Percentiles rank a stretch among this genome's conserved stretches.
Evolutionary conservation across 2,888 invertebrate genomes (phyloP).

Genomic region (Pardosa pseudoannulata): DNA sequence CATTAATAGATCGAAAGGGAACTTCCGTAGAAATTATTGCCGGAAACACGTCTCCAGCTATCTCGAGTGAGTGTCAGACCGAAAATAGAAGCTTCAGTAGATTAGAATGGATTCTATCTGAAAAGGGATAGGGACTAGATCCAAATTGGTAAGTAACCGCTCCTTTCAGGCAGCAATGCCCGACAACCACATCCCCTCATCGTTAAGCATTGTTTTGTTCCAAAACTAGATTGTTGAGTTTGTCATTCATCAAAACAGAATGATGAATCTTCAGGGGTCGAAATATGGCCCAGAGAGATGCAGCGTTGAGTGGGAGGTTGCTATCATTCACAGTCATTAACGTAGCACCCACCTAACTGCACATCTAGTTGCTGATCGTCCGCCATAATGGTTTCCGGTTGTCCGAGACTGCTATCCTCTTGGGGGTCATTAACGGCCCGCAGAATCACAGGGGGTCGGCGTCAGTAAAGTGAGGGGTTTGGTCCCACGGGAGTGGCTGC

Average conservation of each 20-base stretch:
- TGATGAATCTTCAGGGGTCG: constrained; percentile 64
- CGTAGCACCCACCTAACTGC: constrained; percentile 28
- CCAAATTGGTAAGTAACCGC: constrained; percentile 4
- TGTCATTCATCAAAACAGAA: constrained; percentile 69
- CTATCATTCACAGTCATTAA: constrained; percentile 54
- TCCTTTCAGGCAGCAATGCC: neutral
- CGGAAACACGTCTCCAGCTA: neutral
- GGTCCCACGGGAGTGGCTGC: constrained; percentile 41
- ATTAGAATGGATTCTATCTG: neutral
- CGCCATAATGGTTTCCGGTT: constrained; percentile 60
- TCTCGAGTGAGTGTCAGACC: neutral
- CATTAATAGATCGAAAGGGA: neutral
- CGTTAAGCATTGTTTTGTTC: constrained; percentile 54
- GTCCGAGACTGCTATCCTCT: constrained; percentile 24
- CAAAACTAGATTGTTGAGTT: constrained; percentile 57
- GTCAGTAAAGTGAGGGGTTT: constrained; percentile 33
- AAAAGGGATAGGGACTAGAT: neutral
- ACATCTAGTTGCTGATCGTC: constrained; percentile 22
- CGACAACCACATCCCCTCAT: constrained; percentile 29
- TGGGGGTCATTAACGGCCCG: constrained; percentile 60
- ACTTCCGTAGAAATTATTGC: neutral
- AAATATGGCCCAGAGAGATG: constrained; percentile 27
- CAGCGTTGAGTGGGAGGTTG: constrained; percentile 15
- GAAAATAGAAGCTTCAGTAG: neutral
- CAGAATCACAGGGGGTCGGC: constrained; percentile 39